Evolutionary conservation across 2,888 invertebrate species (phyloP).

Genomic region (Hoplodrina blanda): DNA sequence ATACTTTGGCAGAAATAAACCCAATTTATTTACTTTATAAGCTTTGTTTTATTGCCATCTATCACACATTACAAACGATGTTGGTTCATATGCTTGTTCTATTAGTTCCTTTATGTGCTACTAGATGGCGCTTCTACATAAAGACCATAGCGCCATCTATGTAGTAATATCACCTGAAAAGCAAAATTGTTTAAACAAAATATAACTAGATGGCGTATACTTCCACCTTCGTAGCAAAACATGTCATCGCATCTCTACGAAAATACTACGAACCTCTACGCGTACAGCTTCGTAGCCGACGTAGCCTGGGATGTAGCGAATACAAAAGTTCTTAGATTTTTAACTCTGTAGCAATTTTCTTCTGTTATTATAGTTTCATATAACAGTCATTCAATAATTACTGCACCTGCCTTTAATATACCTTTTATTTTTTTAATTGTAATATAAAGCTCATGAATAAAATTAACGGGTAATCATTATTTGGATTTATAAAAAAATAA

Average conservation of each 20-base stretch:
- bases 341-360: neutral
- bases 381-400: neutral
- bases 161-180: neutral
- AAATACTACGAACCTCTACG: conserved; percentile 20
- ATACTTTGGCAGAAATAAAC: too few species aligned
- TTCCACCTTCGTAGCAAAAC: neutral
- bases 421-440: too few species aligned
- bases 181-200: neutral
- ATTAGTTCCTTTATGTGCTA: neutral
- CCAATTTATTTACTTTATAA: too few species aligned
- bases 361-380: neutral
- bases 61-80: neutral
- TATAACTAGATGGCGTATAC: conserved; percentile 22
- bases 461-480: neutral
- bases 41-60: conserved; percentile 26
- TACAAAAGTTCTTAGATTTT: conserved; percentile 8
- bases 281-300: conserved; percentile 24
- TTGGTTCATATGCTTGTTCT: rapidly evolving
- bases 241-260: conserved; percentile 12
- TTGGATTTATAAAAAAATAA: neutral
- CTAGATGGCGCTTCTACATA: conserved; percentile 14
- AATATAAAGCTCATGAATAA: neutral
- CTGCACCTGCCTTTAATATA: neutral
- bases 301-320: neutral
- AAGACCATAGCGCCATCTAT: conserved; percentile 14